Evolutionary conservation across 2,797 vertebrate genomes (phyloP), one percentile per base, ranked within the genome.

Genomic region (Emydoidea blandingii): DNA sequence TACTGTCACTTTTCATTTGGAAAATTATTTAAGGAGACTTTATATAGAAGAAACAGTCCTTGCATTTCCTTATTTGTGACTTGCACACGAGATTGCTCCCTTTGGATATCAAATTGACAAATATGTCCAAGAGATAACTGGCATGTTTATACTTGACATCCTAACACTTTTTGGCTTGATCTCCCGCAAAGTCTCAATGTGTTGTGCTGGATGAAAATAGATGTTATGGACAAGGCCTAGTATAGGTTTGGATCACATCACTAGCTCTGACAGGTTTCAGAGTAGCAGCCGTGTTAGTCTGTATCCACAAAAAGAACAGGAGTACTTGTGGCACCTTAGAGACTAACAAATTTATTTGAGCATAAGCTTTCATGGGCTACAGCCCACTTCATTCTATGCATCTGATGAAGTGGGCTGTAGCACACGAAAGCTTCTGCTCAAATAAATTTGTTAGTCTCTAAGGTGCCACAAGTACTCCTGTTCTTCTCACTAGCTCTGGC

Each of bases 1-100:
- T 56, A 62, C 29, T 82, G 83, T 83, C 91, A 80, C 53, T 90
- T 90, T 92, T 93, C 2, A 88, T 89, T 92, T 79, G 53, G 76
- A 95, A 94, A 88, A 87, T 47, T 57, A n/a, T 53, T 79, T 88
- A 44, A 92, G 79, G 78, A 81, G 79, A 81, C 88, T 90, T 93
- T 29, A 81, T 83, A 78, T 27, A 59, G 85, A 86, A 91, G n/a
- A 90, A 93, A 50, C 3, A 31, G 62, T 90, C 29, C 18, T 88
- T 85, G n/a, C 5, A 57, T 82, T 94, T 31, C 31, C 14, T 92
- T 91, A 80, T 91, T 91, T 91, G 50, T 59, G 82, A 92, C 83
- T 76, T 85, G 5, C 34, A 81, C 25, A 53, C 50, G 19, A 86
- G 87, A 87, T 41, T 92, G 25, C 12, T 95, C 34, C 56, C 74